Percentiles rank a stretch among this genome's conserved stretches.
These are phyloP conservation scores for Apostichopus parvimensis DNA, from an alignment of 35 echinoderm and acorn worm species.

Conservation along the genomic window DNA sequence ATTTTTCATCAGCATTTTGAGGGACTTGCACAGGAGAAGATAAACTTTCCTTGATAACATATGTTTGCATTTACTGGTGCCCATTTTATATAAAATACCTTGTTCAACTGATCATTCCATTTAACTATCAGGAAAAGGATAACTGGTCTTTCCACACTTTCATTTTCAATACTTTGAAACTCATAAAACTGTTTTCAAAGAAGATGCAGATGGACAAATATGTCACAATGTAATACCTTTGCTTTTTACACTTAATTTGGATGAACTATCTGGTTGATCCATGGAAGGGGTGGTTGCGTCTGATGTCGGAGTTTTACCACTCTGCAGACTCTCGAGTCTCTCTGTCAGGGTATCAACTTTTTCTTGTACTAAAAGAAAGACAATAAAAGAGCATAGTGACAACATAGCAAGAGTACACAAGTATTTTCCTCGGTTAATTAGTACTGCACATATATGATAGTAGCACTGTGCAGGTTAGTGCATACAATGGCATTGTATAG, in stretches of 20 bases:
- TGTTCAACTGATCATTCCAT: no score
- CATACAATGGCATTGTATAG: not conserved
- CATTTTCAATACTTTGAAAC: no score
- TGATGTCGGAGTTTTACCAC: conserved; percentile 66
- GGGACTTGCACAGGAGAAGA: no score
- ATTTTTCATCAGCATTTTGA: no score
- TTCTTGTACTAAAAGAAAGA: conserved; percentile 69
- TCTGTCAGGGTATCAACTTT: conserved; percentile 90
- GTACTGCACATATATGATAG: no score
- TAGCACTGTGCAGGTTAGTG: not conserved
- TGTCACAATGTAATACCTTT: conserved; percentile 60
- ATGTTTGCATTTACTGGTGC: no score
- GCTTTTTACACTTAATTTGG: conserved; percentile 81
- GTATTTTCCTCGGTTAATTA: not conserved
- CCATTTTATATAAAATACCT: no score
- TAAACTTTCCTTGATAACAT: no score
- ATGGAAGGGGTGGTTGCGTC: conserved; percentile 61
- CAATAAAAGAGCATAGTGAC: not conserved
- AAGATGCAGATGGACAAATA: not conserved
- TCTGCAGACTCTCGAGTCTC: conserved; percentile 78
- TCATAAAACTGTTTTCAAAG: no score
- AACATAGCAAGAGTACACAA: not conserved
- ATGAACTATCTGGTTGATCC: conserved; percentile 65
- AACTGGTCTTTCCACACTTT: no score
- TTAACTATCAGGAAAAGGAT: no score